Evolutionary conservation across 2,888 invertebrate genomes (phyloP).

Genomic region (Sepioteuthis lessoniana): DNA sequence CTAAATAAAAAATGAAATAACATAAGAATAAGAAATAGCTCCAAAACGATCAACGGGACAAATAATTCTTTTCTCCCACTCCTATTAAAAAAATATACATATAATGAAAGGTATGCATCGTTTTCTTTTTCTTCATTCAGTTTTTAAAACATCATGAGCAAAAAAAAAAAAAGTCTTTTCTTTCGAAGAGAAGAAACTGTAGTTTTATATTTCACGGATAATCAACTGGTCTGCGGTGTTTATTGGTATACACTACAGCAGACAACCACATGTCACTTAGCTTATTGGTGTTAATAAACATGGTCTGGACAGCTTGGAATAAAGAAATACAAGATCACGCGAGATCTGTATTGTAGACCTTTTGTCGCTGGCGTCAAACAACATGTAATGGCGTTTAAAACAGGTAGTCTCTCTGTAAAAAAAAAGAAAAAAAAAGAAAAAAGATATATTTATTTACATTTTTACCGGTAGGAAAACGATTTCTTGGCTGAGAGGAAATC

Average conservation of each 20-base stretch:
- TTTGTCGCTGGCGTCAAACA: neutral
- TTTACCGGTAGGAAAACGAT: neutral
- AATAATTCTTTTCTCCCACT: no score
- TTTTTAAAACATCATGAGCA: no score
- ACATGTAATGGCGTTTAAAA: neutral
- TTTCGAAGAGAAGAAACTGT: neutral
- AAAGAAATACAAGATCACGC: neutral
- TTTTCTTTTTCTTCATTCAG: no score
- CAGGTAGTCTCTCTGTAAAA: neutral
- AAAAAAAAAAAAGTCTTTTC: neutral
- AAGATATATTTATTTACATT: neutral
- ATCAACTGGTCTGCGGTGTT: neutral
- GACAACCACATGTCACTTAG: neutral
- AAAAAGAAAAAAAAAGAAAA: neutral
- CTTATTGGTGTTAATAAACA: neutral
- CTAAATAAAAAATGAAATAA: no score
- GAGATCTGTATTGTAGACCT: neutral
- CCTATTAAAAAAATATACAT: no score
- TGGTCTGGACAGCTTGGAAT: neutral
- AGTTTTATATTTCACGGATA: no score
- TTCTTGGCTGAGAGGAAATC: neutral
- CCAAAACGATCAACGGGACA: no score
- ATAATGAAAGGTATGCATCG: no score
- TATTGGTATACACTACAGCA: neutral
- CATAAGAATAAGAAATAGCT: no score